Base-by-base conservation (phyloP, 2,888 invertebrate genomes). In the Drosophila falleni region DNA sequence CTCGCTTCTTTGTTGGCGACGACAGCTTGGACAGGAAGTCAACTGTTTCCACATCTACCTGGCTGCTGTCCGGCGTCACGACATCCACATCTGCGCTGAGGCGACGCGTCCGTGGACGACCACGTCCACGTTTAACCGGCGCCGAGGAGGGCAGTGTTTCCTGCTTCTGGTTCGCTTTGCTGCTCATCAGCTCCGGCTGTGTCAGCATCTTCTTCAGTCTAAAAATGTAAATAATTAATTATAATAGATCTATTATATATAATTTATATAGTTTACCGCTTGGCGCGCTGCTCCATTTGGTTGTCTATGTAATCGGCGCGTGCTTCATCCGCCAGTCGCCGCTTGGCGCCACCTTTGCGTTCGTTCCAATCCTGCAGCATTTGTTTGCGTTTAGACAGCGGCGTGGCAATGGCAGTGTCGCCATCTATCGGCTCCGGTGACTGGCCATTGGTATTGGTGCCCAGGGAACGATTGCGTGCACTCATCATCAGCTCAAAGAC, bases 401-500 rank as follows among this genome's bases (percentile, higher is more conserved):
- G 74, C 15, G 80, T 75, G 15, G 80, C 74, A 4, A 35, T n/a
- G 0, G 11, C 3, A 31, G 47, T 15, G 2, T 35, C 65, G 46
- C 26, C 81, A 5, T 9, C 29, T 2, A 67, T 65, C 8, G 33
- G 51, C 16, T 64, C 60, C 3, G 46, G 53, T 11, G 71, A 37
- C 41, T 94, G 95, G 0, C 95, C 95, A 9, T 94, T 94, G 26
- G 95, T 94, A 91, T 95, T 96, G 23, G 92, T 91, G 2, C 95
- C 95, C 71, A 95, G 94, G 51, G 93, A 93, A 89, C 95, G 95
- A 87, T 95, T 94, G 73, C 95, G 93, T 16, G 94, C 94, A 74
- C 94, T 94, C 96, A 96, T 96, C 93, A 96, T 93, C 33, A 95
- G 89, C 83, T 95, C 93, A 90, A 96, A 96, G 37, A 95, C 95